Conservation (phyloP, 35 echinoderm and acorn worm genomes). For the Ophiothrix spiculata region DNA sequence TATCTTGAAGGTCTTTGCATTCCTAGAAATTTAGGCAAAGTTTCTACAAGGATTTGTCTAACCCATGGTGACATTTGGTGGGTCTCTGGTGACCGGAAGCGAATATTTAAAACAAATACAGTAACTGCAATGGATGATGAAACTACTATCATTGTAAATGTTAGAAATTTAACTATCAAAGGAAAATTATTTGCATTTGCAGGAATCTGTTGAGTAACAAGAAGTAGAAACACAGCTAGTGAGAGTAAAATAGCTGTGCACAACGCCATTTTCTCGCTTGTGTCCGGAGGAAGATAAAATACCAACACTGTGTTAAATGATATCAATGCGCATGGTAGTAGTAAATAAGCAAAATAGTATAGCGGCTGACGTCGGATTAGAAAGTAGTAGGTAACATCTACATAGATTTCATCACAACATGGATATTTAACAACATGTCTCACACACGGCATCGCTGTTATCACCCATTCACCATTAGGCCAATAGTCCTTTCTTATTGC, state of each 20-base stretch:
- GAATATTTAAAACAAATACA: conserved; percentile 87
- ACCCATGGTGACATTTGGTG: conserved; percentile 80
- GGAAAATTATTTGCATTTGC: conserved; percentile 94
- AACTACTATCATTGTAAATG: conserved; percentile 92
- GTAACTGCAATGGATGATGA: conserved; percentile 92
- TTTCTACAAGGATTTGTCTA: conserved; percentile 61
- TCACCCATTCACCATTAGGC: conserved; percentile 87
- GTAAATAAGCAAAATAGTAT: conserved; percentile 91
- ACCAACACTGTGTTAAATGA: conserved; percentile 95
- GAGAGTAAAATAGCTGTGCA: conserved; percentile 85
- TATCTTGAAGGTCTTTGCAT: conserved; percentile 69
- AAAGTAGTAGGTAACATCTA: conserved; percentile 81
- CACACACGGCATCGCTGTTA: conserved; percentile 44
- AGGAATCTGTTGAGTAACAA: conserved; percentile 88
- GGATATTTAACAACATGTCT: conserved; percentile 44
- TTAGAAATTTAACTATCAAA: conserved; percentile 91
- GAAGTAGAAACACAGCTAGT: conserved; percentile 85
- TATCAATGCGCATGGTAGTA: conserved; percentile 87
- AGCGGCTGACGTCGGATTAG: conserved; percentile 73
- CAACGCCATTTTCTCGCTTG: conserved; percentile 92
- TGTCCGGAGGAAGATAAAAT: conserved; percentile 94
- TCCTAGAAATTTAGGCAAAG: conserved; percentile 69
- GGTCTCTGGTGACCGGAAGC: conserved; percentile 78
- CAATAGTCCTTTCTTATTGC: conserved; percentile 79
- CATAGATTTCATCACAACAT: conserved; percentile 72